Evolutionary conservation across 2,888 invertebrate species (phyloP).

Genomic region (Fragum sueziense): DNA sequence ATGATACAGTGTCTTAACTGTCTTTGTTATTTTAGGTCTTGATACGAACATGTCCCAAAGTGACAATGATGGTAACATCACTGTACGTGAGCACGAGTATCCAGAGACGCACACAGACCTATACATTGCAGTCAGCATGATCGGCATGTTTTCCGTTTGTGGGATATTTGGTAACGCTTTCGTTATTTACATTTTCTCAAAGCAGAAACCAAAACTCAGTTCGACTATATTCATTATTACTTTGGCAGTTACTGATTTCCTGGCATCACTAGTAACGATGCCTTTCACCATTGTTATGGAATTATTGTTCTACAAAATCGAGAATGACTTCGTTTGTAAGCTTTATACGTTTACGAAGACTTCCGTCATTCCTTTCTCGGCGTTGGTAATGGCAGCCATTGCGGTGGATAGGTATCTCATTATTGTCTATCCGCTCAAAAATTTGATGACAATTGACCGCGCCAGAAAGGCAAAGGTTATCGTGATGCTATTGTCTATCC

Average conservation of each 20-base stretch:
- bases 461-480: constrained; percentile 67
- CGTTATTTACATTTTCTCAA: constrained; percentile 74
- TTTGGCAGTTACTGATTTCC: constrained; percentile 77
- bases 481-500: constrained; percentile 50
- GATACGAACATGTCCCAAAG: no score
- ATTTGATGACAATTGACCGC: constrained; percentile 75
- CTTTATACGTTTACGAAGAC: constrained; percentile 77
- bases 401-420: constrained; percentile 76
- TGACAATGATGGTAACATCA: no score
- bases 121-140: constrained; percentile 66
- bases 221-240: constrained; percentile 80
- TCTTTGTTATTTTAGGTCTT: no score
- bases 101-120: no score
- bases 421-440: constrained; percentile 78
- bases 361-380: constrained; percentile 77
- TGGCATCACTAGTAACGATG: constrained; percentile 76
- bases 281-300: constrained; percentile 78
- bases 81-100: no score
- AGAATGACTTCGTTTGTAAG: constrained; percentile 73
- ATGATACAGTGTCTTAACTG: no score
- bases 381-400: constrained; percentile 77
- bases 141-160: constrained; percentile 68
- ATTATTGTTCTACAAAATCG: constrained; percentile 66
- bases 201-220: constrained; percentile 73
- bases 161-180: constrained; percentile 75